phyloP scores from a whole-genome alignment of 2,113 vertebrate species.

The Neolamprologus caudopunctatus region DNA sequence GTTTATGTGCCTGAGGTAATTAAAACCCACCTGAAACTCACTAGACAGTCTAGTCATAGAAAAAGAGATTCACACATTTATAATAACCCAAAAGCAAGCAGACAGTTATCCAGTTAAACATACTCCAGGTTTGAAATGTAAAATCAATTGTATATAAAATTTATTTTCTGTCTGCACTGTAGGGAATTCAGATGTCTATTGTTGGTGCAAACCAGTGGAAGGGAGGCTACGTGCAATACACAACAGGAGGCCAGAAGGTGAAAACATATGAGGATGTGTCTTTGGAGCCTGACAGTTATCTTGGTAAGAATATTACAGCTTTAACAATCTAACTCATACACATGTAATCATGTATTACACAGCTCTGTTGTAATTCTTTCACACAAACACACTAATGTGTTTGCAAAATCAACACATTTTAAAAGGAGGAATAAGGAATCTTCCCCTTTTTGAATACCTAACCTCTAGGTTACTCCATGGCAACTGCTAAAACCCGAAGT shows the following conservation, averaged over 20 bases:
- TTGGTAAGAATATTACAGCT: background rate
- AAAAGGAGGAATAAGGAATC: background rate
- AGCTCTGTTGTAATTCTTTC: background rate
- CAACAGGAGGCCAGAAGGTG: accelerated
- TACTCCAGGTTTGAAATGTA: background rate
- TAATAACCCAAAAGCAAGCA: background rate
- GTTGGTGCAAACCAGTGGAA: slow-evolving; percentile 67
- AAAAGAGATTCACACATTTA: background rate
- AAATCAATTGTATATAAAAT: background rate
- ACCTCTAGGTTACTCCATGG: background rate
- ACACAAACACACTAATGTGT: background rate
- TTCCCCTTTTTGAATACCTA: background rate
- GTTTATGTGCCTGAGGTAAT: background rate
- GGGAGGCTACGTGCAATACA: slow-evolving; percentile 37
- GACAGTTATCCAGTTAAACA: background rate
- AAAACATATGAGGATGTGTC: background rate
- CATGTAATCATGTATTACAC: accelerated
- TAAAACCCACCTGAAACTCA: background rate
- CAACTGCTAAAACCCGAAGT: accelerated
- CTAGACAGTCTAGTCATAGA: accelerated
- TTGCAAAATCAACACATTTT: background rate
- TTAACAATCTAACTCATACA: background rate
- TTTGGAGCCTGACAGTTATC: background rate
- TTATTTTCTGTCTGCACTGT: accelerated
- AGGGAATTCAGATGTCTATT: slow-evolving; percentile 20